These are phyloP conservation scores for Helarctos malayanus DNA, from an alignment of 2,797 vertebrate genomes.

Conservation along the genomic window DNA sequence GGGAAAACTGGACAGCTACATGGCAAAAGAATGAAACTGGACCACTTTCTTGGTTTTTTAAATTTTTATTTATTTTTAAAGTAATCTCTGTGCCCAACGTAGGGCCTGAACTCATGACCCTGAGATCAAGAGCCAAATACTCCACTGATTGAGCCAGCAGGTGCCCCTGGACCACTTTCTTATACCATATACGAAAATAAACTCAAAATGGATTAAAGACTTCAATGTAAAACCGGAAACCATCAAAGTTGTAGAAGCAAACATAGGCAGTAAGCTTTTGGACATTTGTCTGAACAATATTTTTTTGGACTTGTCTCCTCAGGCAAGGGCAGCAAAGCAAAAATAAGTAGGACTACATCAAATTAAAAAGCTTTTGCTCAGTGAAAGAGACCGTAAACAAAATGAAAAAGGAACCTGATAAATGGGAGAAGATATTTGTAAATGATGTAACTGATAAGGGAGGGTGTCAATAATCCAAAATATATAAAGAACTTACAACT, in stretches of 20 bases:
- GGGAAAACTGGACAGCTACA: background rate
- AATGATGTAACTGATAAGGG: background rate
- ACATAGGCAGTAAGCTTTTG: background rate
- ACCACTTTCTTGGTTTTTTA: background rate
- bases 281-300: background rate
- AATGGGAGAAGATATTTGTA: background rate
- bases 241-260: background rate
- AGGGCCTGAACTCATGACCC: background rate
- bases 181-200: background rate
- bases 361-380: background rate
- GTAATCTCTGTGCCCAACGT: background rate
- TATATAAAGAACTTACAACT: background rate
- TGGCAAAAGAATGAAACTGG: background rate
- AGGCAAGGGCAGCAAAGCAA: background rate
- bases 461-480: background rate
- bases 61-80: background rate
- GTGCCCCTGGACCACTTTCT: background rate
- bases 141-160: background rate
- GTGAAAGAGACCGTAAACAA: background rate
- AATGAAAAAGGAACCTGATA: background rate
- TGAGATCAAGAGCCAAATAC: background rate
- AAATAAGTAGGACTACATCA: background rate
- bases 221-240: background rate
- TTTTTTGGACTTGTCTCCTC: background rate
- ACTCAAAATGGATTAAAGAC: background rate